A percentile compares a stretch with the other conserved stretches of the same genome.
These are phyloP conservation scores for Eumeta japonica DNA, from an alignment of 1,140 invertebrate species.

Conservation along the genomic window DNA sequence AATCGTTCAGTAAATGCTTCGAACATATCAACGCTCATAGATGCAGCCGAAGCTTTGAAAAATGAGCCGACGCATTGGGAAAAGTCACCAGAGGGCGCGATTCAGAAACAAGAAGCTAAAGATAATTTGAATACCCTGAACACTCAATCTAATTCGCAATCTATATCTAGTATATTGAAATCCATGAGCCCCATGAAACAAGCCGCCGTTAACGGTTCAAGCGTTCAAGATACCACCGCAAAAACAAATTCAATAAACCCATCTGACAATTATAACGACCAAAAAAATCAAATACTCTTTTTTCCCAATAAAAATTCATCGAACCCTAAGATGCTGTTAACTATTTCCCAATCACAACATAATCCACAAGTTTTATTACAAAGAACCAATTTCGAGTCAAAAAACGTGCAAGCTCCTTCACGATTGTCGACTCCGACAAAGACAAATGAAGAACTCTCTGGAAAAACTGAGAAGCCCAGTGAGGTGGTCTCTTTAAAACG, in stretches of 20 bases:
- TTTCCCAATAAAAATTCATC: slow-evolving; percentile 39
- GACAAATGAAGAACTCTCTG: slow-evolving; percentile 40
- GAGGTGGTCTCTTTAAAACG: slow-evolving; percentile 51
- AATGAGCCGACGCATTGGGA: slow-evolving; percentile 27
- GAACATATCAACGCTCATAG: slow-evolving; percentile 23
- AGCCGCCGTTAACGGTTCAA: no score
- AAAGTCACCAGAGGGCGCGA: no score
- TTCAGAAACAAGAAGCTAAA: no score
- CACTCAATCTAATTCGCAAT: no score
- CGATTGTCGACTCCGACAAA: slow-evolving; percentile 35
- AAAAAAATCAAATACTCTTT: slow-evolving; percentile 42
- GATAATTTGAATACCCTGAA: no score
- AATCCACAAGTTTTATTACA: slow-evolving; percentile 37
- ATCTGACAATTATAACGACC: slow-evolving; percentile 23
- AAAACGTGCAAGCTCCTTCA: slow-evolving; percentile 49
- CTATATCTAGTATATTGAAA: no score
- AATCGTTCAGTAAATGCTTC: slow-evolving; percentile 4
- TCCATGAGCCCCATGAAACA: no score
- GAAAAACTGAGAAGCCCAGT: no score
- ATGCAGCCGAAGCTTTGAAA: slow-evolving; percentile 35
- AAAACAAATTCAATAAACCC: slow-evolving; percentile 21
- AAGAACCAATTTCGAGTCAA: slow-evolving; percentile 38
- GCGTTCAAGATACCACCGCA: no score
- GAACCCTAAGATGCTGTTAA: slow-evolving; percentile 41
- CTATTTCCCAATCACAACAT: slow-evolving; percentile 30